phyloP scores from a whole-genome alignment of 2,113 vertebrate genomes.

The Thamnaconus septentrionalis region DNA sequence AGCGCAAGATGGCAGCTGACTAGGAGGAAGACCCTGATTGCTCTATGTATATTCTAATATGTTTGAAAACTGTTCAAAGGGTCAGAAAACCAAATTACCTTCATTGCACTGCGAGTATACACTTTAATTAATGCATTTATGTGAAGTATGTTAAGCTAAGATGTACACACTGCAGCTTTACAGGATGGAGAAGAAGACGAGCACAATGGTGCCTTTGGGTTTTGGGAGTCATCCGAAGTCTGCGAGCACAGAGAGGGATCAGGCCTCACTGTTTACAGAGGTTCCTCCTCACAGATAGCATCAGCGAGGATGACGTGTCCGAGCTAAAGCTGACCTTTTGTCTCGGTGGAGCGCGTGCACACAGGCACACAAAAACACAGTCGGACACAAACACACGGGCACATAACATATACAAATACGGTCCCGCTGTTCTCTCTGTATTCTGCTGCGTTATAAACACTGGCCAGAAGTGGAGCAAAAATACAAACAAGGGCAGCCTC shows the following conservation, averaged over 20 bases:
- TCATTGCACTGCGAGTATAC: too few species aligned
- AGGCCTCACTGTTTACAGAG: constrained; percentile 72
- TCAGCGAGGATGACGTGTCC: constrained; percentile 71
- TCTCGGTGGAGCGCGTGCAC: constrained; percentile 12
- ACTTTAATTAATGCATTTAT: too few species aligned
- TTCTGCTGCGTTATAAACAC: constrained; percentile 46
- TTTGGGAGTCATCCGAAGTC: background rate
- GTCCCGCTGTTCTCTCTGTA: constrained; percentile 40
- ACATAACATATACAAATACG: constrained; percentile 25
- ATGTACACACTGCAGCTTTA: background rate
- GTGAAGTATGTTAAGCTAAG: too few species aligned
- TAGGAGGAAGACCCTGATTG: too few species aligned
- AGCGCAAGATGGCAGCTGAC: too few species aligned
- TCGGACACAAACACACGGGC: constrained; percentile 9
- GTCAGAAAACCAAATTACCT: background rate
- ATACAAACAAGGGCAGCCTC: constrained; percentile 27
- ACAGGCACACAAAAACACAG: too few species aligned
- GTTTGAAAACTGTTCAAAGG: background rate
- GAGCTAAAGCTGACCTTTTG: constrained; percentile 55
- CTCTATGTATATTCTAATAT: too few species aligned
- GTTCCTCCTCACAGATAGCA: constrained; percentile 71
- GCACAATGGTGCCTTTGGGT: too few species aligned
- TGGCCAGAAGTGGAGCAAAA: constrained; percentile 5
- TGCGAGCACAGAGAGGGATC: constrained; percentile 44
- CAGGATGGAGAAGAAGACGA: too few species aligned